These are phyloP conservation scores for Ceratosolen fusciceps DNA, from an alignment of 1,140 invertebrate genomes.

Conservation along the genomic window DNA sequence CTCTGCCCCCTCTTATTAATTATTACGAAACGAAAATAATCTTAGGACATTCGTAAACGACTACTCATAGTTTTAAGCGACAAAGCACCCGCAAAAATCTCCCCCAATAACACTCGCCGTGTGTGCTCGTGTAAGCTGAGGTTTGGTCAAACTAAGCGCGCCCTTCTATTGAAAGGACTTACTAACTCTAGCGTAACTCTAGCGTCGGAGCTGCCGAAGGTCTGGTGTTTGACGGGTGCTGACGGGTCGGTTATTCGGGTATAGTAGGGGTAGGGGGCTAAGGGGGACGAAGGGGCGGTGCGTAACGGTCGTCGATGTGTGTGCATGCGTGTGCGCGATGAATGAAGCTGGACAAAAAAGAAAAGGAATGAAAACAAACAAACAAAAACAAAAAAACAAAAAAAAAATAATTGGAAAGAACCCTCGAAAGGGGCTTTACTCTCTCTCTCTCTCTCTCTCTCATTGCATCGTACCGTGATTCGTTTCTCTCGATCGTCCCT, in stretches of 20 bases:
- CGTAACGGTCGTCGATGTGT: constrained; percentile 27
- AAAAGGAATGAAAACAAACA: background rate
- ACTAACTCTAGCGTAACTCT: no score
- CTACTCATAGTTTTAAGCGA: constrained; percentile 40
- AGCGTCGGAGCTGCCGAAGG: no score
- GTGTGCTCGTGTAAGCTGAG: constrained; percentile 22
- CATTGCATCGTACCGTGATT: background rate
- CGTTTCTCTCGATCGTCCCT: background rate
- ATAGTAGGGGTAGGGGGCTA: no score
- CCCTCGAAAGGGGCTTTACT: constrained; percentile 3
- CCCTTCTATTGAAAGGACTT: constrained; percentile 27
- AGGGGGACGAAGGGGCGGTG: no score
- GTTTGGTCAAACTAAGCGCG: constrained; percentile 39
- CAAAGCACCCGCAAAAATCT: constrained; percentile 29
- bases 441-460: no score
- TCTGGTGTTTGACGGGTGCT: no score
- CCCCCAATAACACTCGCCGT: constrained; percentile 20
- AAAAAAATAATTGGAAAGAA: background rate
- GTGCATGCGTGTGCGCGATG: constrained; percentile 4
- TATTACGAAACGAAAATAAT: constrained; percentile 16
- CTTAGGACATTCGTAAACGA: constrained; percentile 40
- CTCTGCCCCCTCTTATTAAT: constrained; percentile 24
- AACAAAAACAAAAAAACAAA: no score
- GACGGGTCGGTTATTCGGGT: no score
- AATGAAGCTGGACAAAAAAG: background rate